Evolutionary conservation across 2,888 invertebrate species (phyloP).

Genomic region (Nysson spinosus): DNA sequence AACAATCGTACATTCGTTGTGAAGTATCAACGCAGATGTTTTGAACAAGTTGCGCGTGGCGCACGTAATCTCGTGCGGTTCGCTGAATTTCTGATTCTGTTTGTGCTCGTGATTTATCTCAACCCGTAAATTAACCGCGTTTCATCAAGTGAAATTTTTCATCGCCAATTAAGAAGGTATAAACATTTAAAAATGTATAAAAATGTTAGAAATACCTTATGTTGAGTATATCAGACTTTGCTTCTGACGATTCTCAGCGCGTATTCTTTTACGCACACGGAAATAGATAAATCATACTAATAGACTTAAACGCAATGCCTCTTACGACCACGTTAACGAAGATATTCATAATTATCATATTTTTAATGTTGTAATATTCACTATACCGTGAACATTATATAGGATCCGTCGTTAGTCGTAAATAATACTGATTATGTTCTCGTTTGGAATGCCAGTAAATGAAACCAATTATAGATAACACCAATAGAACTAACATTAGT

Average conservation of each 20-base stretch:
- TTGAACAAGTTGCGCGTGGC: no score
- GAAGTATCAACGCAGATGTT: no score
- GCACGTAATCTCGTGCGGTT: no score
- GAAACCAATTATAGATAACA: constrained; percentile 66
- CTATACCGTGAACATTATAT: constrained; percentile 47
- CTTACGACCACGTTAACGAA: constrained; percentile 18
- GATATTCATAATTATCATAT: constrained; percentile 12
- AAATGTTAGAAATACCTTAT: constrained; percentile 4
- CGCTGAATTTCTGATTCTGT: not conserved
- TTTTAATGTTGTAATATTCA: not conserved
- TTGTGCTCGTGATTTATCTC: not conserved
- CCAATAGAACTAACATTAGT: constrained; percentile 66
- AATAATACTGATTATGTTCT: constrained; percentile 72
- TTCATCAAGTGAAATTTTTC: constrained; percentile 9
- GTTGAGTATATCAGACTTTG: constrained; percentile 5
- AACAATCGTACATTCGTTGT: not conserved
- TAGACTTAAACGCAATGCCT: constrained; percentile 3
- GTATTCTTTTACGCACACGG: not conserved
- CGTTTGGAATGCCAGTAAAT: constrained; percentile 70
- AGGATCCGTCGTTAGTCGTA: constrained; percentile 69
- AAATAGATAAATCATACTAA: not conserved
- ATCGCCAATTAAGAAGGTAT: constrained; percentile 26
- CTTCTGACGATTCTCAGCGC: not conserved
- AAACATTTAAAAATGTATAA: constrained; percentile 14
- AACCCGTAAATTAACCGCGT: constrained; percentile 13